These are phyloP conservation scores for Thecocarcelia acutangulata DNA, from an alignment of 2,888 invertebrate genomes.

Conservation along the genomic window DNA sequence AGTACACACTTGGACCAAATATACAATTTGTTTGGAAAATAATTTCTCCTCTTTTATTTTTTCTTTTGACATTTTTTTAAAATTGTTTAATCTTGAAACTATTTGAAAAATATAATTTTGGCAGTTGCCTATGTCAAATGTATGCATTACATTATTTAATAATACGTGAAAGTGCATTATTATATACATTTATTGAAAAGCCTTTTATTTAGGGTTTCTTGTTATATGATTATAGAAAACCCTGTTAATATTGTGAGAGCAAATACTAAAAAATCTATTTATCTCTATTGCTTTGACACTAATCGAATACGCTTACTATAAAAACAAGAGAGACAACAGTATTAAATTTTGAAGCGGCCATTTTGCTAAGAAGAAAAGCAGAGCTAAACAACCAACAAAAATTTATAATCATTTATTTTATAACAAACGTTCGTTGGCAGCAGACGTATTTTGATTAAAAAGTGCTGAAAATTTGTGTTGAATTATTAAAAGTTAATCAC, in stretches of 20 bases:
- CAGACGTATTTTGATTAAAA: conserved; percentile 41
- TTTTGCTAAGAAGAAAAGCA: conserved; percentile 53
- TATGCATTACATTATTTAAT: no score
- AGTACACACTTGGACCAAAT: no score
- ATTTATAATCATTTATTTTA: conserved; percentile 56
- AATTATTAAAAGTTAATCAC: conserved; percentile 40
- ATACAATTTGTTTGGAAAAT: no score
- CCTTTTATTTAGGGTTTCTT: neutral
- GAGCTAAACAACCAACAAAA: conserved; percentile 49
- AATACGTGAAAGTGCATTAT: no score
- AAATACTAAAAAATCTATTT: neutral
- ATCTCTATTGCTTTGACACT: conserved; percentile 20
- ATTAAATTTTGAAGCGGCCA: conserved; percentile 40
- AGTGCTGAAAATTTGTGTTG: conserved; percentile 33
- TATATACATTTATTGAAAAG: neutral
- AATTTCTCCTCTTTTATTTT: no score
- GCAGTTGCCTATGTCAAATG: no score
- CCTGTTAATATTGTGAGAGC: conserved; percentile 14
- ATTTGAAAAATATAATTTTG: no score
- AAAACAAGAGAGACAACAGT: conserved; percentile 27
- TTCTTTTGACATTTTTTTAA: no score
- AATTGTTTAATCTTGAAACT: no score
- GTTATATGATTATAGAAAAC: neutral
- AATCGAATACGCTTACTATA: conserved; percentile 15
- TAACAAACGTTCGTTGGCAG: conserved; percentile 52